These are phyloP conservation scores for Penaeus chinensis DNA, from an alignment of 1,140 invertebrate species.

Conservation along the genomic window DNA sequence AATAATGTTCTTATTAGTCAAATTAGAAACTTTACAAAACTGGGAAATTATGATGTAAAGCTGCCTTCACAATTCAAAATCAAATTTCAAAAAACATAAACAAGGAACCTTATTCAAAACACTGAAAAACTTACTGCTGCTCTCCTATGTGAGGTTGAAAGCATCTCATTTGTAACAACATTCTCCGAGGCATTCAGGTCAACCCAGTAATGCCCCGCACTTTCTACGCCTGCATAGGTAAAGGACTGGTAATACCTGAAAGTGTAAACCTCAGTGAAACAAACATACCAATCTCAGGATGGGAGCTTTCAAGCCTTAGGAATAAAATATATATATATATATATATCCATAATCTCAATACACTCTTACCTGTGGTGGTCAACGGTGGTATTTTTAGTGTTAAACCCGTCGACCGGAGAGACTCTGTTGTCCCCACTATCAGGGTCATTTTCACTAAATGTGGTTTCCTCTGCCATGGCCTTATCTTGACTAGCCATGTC, in stretches of 20 bases:
- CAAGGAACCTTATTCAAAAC: neutral
- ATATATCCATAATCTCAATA: too few species aligned
- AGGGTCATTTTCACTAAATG: neutral
- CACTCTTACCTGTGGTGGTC: slow-evolving; percentile 18
- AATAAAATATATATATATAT: too few species aligned
- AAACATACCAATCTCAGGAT: neutral
- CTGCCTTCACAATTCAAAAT: too few species aligned
- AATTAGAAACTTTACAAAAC: too few species aligned
- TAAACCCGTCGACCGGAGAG: neutral
- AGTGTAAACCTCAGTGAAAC: neutral
- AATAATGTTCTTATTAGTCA: too few species aligned
- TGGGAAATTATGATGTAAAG: too few species aligned
- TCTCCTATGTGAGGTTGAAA: slow-evolving; percentile 87
- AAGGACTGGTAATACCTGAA: slow-evolving; percentile 48
- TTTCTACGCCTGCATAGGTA: slow-evolving; percentile 37
- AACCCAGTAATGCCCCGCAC: slow-evolving; percentile 78
- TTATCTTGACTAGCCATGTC: neutral
- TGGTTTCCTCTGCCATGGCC: neutral
- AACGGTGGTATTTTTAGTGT: neutral
- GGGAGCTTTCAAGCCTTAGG: neutral
- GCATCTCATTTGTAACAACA: slow-evolving; percentile 76
- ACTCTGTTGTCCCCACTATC: neutral
- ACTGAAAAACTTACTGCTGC: slow-evolving; percentile 79
- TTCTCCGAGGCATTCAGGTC: slow-evolving; percentile 74
- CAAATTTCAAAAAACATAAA: neutral